Conservation (phyloP, 2,888 invertebrate genomes). For the Chrysodeixis includens region DNA sequence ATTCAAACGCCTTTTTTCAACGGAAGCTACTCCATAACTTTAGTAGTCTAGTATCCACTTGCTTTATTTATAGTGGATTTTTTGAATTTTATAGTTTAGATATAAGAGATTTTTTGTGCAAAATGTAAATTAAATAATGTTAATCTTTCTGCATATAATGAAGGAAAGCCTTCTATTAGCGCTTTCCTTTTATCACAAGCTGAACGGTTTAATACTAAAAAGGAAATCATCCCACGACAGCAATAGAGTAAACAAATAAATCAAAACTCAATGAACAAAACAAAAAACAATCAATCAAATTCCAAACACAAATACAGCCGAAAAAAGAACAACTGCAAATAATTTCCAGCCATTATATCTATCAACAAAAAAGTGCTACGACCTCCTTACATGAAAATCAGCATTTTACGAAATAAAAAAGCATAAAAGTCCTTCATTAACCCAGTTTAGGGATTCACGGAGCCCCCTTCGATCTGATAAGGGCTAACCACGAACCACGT, state of each 20-base stretch:
- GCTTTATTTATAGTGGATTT: background rate
- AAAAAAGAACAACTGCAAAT: background rate
- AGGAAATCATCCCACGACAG: no score
- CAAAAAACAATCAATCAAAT: background rate
- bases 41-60: slow-evolving; percentile 9
- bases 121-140: no score
- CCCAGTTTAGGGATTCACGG: slow-evolving; percentile 80
- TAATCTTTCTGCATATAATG: no score
- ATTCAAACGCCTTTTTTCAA: slow-evolving; percentile 34
- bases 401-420: slow-evolving; percentile 56
- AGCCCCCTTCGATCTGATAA: slow-evolving; percentile 83
- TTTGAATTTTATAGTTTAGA: background rate
- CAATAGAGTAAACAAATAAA: no score
- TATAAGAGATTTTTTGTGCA: no score
- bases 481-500: slow-evolving; percentile 62
- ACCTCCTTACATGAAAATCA: slow-evolving; percentile 45
- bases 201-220: no score
- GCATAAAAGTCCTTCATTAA: slow-evolving; percentile 80
- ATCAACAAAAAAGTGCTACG: slow-evolving; percentile 5
- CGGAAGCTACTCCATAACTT: slow-evolving; percentile 25
- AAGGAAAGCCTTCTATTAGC: no score
- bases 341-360: background rate
- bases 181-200: no score
- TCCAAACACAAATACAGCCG: background rate
- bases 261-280: no score